Evolutionary conservation across 2,113 vertebrate species (phyloP).

Genomic region (Cynopterus brachyotis): DNA sequence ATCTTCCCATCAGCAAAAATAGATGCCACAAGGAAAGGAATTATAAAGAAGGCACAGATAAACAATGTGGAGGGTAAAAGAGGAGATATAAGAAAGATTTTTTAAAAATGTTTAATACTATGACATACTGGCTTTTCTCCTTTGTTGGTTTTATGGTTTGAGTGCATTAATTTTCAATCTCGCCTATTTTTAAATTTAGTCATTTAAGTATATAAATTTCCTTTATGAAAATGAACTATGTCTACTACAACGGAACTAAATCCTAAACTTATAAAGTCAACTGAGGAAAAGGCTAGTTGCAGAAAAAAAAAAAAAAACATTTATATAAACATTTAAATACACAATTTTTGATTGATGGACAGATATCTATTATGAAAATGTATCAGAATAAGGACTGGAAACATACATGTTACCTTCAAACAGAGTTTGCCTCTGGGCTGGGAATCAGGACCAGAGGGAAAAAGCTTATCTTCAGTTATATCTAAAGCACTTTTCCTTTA

Average conservation of each 20-base stretch:
- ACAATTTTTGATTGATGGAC: neutral
- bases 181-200: constrained; percentile 22
- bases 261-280: neutral
- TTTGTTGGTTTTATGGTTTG: neutral
- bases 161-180: neutral
- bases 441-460: neutral
- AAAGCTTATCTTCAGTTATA: neutral
- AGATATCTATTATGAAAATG: neutral
- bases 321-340: neutral
- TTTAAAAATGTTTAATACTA: neutral
- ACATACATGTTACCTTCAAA: neutral
- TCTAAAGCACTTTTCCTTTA: neutral
- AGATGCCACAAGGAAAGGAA: neutral
- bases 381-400: neutral
- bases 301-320: neutral
- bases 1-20: neutral
- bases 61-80: neutral
- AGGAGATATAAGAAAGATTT: neutral
- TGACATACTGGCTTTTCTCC: neutral
- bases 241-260: neutral
- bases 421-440: neutral
- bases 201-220: neutral
- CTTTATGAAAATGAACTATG: neutral
- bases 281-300: neutral
- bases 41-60: neutral